These are phyloP conservation scores for Dendrolimus punctatus DNA, from an alignment of 1,140 invertebrate genomes.

Conservation along the genomic window DNA sequence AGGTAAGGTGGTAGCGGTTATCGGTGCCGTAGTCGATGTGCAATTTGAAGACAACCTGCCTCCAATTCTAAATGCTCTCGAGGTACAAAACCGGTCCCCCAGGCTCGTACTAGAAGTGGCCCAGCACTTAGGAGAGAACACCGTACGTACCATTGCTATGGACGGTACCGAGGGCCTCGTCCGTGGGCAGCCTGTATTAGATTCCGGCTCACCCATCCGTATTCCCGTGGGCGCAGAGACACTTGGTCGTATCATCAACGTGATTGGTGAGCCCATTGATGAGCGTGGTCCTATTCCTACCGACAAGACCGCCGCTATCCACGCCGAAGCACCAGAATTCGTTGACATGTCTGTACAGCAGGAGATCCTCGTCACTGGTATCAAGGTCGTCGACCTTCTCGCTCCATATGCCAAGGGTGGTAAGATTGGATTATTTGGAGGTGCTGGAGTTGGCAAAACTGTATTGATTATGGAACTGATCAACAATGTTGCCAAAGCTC, in stretches of 20 bases:
- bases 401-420: conserved; percentile 98
- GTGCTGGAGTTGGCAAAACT: conserved; percentile 99
- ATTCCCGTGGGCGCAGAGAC: conserved; percentile 88
- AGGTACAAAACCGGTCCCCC: conserved; percentile 80
- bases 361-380: conserved; percentile 98
- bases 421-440: conserved; percentile 99
- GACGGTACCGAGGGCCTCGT: conserved; percentile 89
- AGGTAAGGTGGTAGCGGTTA: conserved; percentile 93
- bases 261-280: conserved; percentile 97
- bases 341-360: conserved; percentile 98
- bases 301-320: conserved; percentile 92
- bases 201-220: conserved; percentile 84
- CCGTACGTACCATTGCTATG: conserved; percentile 90
- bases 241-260: conserved; percentile 89
- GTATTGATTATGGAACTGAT: conserved; percentile 99
- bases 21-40: conserved; percentile 99
- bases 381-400: conserved; percentile 97
- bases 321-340: conserved; percentile 97
- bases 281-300: conserved; percentile 96
- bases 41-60: conserved; percentile 97
- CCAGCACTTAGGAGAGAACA: conserved; percentile 90
- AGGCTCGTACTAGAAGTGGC: conserved; percentile 88
- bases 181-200: conserved; percentile 81
- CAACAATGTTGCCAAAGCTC: conserved; percentile 86
- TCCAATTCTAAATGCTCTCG: conserved; percentile 97